Base-by-base conservation (phyloP, 2,888 invertebrate genomes). In the Acleris laterana region DNA sequence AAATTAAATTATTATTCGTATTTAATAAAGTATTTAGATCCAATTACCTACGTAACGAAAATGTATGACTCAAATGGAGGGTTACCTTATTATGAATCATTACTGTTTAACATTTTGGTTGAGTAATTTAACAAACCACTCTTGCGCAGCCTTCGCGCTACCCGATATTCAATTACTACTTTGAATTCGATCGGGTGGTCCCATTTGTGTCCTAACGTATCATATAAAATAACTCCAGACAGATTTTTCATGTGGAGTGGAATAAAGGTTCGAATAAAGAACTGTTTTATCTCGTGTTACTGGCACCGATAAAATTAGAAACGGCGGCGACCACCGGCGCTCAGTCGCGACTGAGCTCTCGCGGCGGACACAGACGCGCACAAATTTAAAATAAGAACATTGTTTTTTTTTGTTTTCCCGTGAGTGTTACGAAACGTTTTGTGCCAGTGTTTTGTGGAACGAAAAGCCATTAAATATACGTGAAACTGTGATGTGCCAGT, bases 271-370 rank as follows among this genome's bases (percentile, higher is more conserved):
- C 79, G 83, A 84, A 87, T 89, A 89, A 91, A 90, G 88, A 87
- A 84, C 83, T 83, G 83, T 86, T 89, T 90, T 91, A 93, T 91
- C 90, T 91, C 91, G 90, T 90, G 84, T 92, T 92, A 93, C 92
- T 90, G 82, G 84, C 81, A 79, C 82, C 83, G 90, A 88, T 88
- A 91, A 90, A 92, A 89, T 91, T 93, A 92, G 91, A 90, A 87
- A 84, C 82, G 83, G 76, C 77, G 70, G 75, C 78, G 76, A 72
- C 69, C 79, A 75, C 77, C 68, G 73, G 77, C 77, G 83, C 79
- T 51, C 68, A 66, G 59, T 81, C 80, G 79, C 77, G 74, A 75
- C 61, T 75, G 69, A 74, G 76, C 77, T 77, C 76, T 75, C 76
- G 79, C 78, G 74, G 68, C 72, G 77, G 74, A 74, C 72, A 72